These are phyloP conservation scores for Gnathonemus echidnorhynchus DNA, from an alignment of 2,113 vertebrate genomes.

Conservation along the genomic window DNA sequence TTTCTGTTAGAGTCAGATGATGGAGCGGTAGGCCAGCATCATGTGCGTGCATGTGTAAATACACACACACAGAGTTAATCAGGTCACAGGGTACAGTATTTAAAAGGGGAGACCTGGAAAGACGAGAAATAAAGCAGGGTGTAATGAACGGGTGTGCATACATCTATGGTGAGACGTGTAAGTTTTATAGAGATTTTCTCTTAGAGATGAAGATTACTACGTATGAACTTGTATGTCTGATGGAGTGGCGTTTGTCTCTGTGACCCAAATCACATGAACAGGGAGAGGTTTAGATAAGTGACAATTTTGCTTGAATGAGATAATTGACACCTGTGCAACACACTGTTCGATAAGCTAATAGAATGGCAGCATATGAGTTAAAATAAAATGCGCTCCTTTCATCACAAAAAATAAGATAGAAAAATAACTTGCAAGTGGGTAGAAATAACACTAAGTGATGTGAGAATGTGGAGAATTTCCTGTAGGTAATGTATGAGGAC, in stretches of 20 bases:
- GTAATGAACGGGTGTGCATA: background rate
- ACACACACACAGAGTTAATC: constrained; percentile 15
- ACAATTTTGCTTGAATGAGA: constrained; percentile 7
- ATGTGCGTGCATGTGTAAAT: background rate
- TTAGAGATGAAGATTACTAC: constrained; percentile 12
- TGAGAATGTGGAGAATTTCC: background rate
- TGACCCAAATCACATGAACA: constrained; percentile 63
- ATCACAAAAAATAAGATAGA: background rate
- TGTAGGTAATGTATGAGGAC: background rate
- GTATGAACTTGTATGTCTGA: constrained; percentile 18
- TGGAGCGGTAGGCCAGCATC: background rate
- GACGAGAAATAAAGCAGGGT: background rate
- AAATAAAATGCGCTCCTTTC: background rate
- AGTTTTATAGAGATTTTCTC: background rate
- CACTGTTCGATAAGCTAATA: background rate
- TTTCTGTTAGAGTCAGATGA: constrained; percentile 11
- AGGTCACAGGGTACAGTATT: constrained; percentile 33
- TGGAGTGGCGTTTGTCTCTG: constrained; percentile 43
- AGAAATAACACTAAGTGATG: background rate
- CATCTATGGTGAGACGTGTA: background rate
- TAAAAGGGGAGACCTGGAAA: background rate
- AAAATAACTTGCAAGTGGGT: background rate
- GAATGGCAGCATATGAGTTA: background rate
- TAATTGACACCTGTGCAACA: background rate
- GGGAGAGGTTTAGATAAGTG: constrained; percentile 33